Evolutionary conservation across 2,113 vertebrate species (phyloP).

Genomic region (Aphelocoma coerulescens): DNA sequence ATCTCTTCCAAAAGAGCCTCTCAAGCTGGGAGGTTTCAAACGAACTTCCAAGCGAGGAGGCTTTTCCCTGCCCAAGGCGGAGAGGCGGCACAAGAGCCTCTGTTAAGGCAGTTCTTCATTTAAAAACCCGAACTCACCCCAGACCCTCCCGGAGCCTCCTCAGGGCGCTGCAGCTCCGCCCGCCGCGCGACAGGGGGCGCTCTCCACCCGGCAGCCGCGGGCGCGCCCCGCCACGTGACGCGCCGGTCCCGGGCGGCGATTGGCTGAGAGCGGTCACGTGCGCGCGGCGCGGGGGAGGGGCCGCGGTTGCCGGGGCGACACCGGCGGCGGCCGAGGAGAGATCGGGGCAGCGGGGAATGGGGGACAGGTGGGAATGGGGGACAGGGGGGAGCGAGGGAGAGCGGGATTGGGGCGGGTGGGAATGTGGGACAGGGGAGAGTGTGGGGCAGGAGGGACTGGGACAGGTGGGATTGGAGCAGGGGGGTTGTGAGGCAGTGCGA

Average conservation of each 20-base stretch:
- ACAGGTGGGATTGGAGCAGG: too few species aligned
- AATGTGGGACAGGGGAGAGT: neutral
- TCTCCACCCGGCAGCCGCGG: rapidly evolving
- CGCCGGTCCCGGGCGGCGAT: rapidly evolving
- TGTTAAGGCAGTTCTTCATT: rapidly evolving
- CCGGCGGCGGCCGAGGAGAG: neutral
- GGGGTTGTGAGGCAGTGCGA: neutral
- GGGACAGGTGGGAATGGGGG: neutral
- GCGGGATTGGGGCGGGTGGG: neutral
- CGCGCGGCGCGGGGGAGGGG: rapidly evolving
- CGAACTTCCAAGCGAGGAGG: neutral
- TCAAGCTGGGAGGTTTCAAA: neutral
- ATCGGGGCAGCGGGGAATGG: neutral
- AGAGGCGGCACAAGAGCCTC: rapidly evolving
- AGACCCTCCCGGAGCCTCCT: rapidly evolving
- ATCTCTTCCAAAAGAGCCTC: neutral
- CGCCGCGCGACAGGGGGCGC: neutral
- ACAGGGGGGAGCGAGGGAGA: too few species aligned
- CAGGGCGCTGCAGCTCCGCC: neutral
- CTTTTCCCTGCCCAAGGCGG: too few species aligned
- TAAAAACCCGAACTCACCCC: rapidly evolving
- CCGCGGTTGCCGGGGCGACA: neutral
- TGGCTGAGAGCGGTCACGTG: neutral
- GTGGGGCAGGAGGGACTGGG: neutral
- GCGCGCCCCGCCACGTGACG: rapidly evolving